phyloP scores from a whole-genome alignment of 2,797 vertebrate genomes.

The Lophotriccus pileatus region DNA sequence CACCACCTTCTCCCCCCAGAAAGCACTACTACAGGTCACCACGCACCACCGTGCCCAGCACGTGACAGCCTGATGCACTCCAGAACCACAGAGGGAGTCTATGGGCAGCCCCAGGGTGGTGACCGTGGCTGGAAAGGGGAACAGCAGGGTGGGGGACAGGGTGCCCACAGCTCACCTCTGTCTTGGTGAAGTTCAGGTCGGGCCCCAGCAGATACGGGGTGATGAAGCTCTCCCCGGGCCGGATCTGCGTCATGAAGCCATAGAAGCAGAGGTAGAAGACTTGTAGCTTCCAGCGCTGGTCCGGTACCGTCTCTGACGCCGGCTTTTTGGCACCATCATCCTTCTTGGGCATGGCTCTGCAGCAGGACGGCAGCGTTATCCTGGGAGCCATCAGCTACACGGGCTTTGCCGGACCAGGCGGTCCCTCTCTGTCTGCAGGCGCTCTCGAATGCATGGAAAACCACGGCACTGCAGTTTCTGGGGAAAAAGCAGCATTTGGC shows the following conservation, averaged over 20 bases:
- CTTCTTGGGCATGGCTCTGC: neutral
- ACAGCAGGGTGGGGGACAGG: neutral
- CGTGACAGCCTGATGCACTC: fast-evolving
- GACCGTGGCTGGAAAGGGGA: fast-evolving
- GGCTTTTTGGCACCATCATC: neutral
- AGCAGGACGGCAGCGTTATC: neutral
- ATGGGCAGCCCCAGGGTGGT: neutral
- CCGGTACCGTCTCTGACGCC: fast-evolving
- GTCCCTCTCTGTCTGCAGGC: neutral
- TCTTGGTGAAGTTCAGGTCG: conserved; percentile 86
- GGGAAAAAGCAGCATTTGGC: conserved; percentile 31
- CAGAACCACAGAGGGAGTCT: neutral
- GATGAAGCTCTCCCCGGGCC: conserved; percentile 93
- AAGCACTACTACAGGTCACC: fast-evolving
- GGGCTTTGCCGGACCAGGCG: neutral
- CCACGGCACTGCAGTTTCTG: neutral
- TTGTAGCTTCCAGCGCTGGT: conserved; percentile 77
- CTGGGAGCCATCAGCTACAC: neutral
- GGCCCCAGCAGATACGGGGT: conserved; percentile 85
- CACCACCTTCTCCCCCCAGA: neutral
- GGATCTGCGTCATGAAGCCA: conserved; percentile 89
- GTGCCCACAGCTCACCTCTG: conserved; percentile 75
- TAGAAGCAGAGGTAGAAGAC: conserved; percentile 90
- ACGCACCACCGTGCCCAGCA: fast-evolving
- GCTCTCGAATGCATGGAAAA: neutral